Conservation (phyloP, 2,797 vertebrate species). For the Cossypha heuglini region DNA sequence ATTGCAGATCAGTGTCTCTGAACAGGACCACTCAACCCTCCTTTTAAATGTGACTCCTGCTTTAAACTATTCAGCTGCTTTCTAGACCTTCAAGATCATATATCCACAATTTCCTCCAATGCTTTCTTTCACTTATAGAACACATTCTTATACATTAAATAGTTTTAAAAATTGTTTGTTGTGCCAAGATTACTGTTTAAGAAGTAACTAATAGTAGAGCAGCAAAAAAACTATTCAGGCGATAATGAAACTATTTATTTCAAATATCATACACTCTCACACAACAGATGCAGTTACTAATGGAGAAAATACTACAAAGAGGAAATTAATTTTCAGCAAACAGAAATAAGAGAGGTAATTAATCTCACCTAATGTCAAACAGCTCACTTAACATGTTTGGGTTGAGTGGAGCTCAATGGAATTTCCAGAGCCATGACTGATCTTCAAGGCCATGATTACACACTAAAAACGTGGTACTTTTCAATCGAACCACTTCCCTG, state of each 20-base stretch:
- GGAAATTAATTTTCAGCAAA: neutral
- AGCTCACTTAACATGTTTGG: neutral
- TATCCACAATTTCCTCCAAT: neutral
- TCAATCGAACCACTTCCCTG: neutral
- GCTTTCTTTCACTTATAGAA: neutral
- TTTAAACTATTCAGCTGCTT: neutral
- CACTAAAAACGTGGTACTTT: neutral
- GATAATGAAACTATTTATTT: neutral
- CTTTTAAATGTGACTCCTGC: neutral
- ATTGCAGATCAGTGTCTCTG: neutral
- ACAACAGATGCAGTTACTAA: neutral
- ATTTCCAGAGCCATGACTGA: neutral
- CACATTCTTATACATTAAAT: neutral
- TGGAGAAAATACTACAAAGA: neutral
- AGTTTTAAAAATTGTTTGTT: neutral
- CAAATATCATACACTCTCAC: neutral
- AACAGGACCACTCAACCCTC: neutral
- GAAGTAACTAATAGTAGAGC: neutral
- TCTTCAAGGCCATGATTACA: neutral
- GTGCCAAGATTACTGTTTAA: neutral
- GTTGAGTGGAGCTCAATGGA: neutral
- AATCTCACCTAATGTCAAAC: neutral
- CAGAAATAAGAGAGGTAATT: neutral
- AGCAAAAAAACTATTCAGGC: neutral
- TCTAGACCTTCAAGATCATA: neutral